Evolutionary conservation across 2,888 invertebrate genomes (phyloP).

Genomic region (Chelonus formosanus): DNA sequence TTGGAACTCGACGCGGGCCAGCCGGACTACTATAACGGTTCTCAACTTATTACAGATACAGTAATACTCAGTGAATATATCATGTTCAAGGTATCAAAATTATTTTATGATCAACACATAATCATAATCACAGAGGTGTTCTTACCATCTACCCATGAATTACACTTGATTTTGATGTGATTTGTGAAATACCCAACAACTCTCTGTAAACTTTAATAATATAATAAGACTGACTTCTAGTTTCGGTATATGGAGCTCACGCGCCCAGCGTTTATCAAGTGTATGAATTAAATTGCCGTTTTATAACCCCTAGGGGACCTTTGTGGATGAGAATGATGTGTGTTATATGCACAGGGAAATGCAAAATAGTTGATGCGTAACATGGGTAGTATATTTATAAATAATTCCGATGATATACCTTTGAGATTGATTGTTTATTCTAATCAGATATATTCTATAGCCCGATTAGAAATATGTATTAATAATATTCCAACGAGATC

Average conservation of each 20-base stretch:
- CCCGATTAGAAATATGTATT: too few species aligned
- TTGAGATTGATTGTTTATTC: neutral
- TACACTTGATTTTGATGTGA: too few species aligned
- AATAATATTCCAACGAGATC: too few species aligned
- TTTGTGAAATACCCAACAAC: too few species aligned
- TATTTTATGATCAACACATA: constrained; percentile 1
- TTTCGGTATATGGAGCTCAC: constrained; percentile 32
- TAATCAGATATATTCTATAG: too few species aligned
- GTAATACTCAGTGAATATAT: neutral
- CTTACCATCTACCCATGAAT: too few species aligned
- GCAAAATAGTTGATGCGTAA: constrained; percentile 38
- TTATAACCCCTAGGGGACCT: constrained; percentile 59
- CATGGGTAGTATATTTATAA: constrained; percentile 1
- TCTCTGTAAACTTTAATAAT: neutral
- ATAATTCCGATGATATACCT: neutral
- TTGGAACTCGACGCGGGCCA: constrained; percentile 56
- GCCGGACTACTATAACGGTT: constrained; percentile 56
- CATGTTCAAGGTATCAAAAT: too few species aligned
- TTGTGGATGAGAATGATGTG: constrained; percentile 21
- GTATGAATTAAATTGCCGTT: constrained; percentile 65
- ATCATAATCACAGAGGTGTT: too few species aligned
- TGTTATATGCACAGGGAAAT: constrained; percentile 15
- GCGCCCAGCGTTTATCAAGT: constrained; percentile 60
- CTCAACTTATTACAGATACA: constrained; percentile 48
- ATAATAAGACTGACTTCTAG: constrained; percentile 41